phyloP scores from a whole-genome alignment of 2,113 vertebrate genomes.

The Gulo gulo region DNA sequence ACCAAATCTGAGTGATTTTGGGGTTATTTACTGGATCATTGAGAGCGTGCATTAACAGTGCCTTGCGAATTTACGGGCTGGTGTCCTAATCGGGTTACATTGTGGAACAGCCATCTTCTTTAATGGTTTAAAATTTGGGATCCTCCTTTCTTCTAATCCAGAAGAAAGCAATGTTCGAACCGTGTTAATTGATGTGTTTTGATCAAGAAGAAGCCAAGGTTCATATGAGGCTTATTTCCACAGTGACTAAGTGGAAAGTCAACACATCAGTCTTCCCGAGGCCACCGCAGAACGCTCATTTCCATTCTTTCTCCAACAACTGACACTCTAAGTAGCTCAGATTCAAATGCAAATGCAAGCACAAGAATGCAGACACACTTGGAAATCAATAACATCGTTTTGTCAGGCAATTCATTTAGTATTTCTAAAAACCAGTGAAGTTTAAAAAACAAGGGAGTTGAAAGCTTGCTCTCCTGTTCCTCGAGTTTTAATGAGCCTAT shows the following conservation, averaged over 20 bases:
- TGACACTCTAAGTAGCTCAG: conserved; percentile 72
- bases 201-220: conserved; percentile 73
- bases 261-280: conserved; percentile 68
- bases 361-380: conserved; percentile 74
- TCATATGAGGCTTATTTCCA: conserved; percentile 65
- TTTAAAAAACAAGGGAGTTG: conserved; percentile 74
- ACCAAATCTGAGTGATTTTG: conserved; percentile 61
- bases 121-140: conserved; percentile 65
- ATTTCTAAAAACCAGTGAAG: conserved; percentile 75
- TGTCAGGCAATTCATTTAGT: conserved; percentile 77
- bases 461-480: conserved; percentile 63
- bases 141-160: conserved; percentile 58
- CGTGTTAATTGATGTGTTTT: conserved; percentile 75
- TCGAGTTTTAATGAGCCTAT: conserved; percentile 69
- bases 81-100: conserved; percentile 55
- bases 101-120: conserved; percentile 59
- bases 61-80: conserved; percentile 11
- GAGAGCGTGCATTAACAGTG: conserved; percentile 37
- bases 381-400: conserved; percentile 76
- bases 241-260: conserved; percentile 74
- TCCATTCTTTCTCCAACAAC: conserved; percentile 65
- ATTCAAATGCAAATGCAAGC: conserved; percentile 78
- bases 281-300: conserved; percentile 67
- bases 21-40: conserved; percentile 58
- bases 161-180: conserved; percentile 61